Evolutionary conservation across 2,797 vertebrate genomes (phyloP).

Genomic region (Pipistrellus kuhlii): DNA sequence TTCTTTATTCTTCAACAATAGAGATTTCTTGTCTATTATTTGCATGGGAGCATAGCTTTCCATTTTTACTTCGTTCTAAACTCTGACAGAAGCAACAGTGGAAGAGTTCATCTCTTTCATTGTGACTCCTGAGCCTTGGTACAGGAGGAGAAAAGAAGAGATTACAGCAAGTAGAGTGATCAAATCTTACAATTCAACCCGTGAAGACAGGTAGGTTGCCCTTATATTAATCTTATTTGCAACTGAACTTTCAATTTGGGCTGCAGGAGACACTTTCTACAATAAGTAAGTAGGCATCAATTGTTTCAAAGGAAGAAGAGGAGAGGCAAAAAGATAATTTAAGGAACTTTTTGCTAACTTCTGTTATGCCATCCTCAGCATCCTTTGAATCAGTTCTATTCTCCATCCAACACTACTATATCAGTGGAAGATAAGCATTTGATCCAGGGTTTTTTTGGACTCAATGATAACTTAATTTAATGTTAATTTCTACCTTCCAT

Average conservation of each 20-base stretch:
- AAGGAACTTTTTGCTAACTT: neutral
- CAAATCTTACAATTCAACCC: neutral
- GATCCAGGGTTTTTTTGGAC: neutral
- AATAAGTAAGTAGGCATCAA: neutral
- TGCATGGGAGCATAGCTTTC: neutral
- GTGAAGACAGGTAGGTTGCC: neutral
- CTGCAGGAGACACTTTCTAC: neutral
- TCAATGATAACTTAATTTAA: neutral
- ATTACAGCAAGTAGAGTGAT: too few species aligned
- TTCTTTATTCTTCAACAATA: neutral
- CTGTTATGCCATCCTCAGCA: neutral
- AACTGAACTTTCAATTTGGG: neutral
- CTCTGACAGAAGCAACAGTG: neutral
- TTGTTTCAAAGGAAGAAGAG: neutral
- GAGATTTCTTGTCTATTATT: neutral
- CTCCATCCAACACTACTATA: neutral
- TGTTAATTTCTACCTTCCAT: neutral
- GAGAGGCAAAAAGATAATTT: neutral
- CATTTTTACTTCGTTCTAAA: neutral
- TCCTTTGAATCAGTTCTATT: neutral
- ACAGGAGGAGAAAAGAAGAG: neutral
- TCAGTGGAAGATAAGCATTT: neutral
- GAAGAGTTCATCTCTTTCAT: neutral
- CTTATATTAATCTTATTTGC: neutral
- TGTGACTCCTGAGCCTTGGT: neutral